phyloP scores from a whole-genome alignment of 2,113 vertebrate species.

The Phyllostomus discolor region DNA sequence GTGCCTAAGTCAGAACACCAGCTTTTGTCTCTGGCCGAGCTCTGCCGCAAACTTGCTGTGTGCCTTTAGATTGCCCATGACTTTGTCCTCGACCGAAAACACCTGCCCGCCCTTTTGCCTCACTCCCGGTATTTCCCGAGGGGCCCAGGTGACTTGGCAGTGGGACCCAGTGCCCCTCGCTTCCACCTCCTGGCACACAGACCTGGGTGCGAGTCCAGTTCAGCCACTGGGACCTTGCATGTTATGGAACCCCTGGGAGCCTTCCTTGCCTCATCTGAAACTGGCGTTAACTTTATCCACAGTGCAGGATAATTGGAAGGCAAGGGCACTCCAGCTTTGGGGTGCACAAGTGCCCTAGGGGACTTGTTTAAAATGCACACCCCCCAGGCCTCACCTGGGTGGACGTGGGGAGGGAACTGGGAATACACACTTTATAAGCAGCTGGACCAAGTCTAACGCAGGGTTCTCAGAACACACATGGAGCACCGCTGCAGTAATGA shows the following conservation, averaged over 20 bases:
- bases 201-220: background rate
- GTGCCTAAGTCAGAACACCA: no score
- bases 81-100: conserved; percentile 14
- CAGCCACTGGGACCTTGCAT: background rate
- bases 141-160: background rate
- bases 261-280: background rate
- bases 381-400: background rate
- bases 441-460: background rate
- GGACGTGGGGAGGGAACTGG: background rate
- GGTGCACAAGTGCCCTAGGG: background rate
- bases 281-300: background rate
- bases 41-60: background rate
- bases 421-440: background rate
- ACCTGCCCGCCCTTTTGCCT: background rate
- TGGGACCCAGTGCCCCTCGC: background rate
- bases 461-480: background rate
- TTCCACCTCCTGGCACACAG: background rate
- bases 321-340: background rate
- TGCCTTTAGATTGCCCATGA: background rate
- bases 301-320: background rate
- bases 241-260: background rate
- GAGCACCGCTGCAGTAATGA: background rate
- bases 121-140: background rate
- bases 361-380: background rate
- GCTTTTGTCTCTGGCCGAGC: background rate